phyloP scores from a whole-genome alignment of 2,888 invertebrate genomes.

The Plutella xylostella region DNA sequence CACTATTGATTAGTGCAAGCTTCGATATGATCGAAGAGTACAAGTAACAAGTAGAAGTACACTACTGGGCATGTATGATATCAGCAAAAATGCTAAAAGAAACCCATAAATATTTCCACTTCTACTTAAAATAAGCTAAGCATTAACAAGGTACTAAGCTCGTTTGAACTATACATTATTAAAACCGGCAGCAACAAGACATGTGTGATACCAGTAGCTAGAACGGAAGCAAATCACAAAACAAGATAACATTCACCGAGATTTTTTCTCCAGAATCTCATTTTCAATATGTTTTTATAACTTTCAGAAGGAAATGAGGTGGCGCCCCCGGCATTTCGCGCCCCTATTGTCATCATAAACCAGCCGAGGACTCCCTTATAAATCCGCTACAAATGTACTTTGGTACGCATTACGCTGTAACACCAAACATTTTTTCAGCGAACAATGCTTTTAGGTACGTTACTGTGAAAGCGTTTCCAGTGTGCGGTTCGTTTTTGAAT shows the following conservation, averaged over 20 bases:
- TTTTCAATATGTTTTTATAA: slow-evolving; percentile 71
- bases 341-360: slow-evolving; percentile 66
- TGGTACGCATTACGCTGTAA: slow-evolving; percentile 65
- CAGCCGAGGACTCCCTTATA: slow-evolving; percentile 61
- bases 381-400: slow-evolving; percentile 64
- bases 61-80: too few relatives aligned
- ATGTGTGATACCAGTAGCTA: too few relatives aligned
- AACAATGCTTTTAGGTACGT: slow-evolving; percentile 46
- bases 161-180: too few relatives aligned
- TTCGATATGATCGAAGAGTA: too few relatives aligned
- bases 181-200: too few relatives aligned
- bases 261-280: slow-evolving; percentile 56
- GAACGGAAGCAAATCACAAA: slow-evolving; percentile 61
- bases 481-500: neutral
- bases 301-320: slow-evolving; percentile 68
- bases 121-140: too few relatives aligned
- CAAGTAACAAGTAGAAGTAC: too few relatives aligned
- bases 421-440: slow-evolving; percentile 36
- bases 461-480: neutral
- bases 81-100: too few relatives aligned
- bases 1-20: too few relatives aligned
- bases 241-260: slow-evolving; percentile 65
- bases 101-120: too few relatives aligned
- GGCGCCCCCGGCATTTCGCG: slow-evolving; percentile 50
- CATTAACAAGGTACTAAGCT: too few relatives aligned